Conservation (phyloP, 2,888 invertebrate genomes). For the Clostera curtula region DNA sequence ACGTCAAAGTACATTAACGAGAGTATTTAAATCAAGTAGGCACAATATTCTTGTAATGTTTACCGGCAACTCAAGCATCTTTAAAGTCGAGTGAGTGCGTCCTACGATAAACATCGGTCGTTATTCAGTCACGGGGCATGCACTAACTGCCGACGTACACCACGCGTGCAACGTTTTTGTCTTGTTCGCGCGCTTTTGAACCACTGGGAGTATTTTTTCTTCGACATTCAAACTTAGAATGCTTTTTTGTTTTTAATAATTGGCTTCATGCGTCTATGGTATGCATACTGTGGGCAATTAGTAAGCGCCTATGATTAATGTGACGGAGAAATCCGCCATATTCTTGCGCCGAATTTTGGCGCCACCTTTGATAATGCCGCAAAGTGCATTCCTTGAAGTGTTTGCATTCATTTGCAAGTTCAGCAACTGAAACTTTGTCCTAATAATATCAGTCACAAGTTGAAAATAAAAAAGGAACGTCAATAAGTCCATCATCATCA, state of each 20-base stretch:
- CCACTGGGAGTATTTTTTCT: constrained; percentile 27
- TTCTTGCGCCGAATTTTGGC: constrained; percentile 44
- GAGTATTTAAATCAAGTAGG: constrained; percentile 14
- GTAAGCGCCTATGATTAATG: constrained; percentile 63
- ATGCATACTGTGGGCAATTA: constrained; percentile 29
- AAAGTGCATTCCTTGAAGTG: constrained; percentile 21
- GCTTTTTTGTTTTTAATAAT: too few relatives aligned
- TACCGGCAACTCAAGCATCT: constrained; percentile 12
- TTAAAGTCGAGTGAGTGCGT: constrained; percentile 25
- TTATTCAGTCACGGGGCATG: constrained; percentile 63
- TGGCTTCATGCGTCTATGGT: constrained; percentile 19
- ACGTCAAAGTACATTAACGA: constrained; percentile 10
- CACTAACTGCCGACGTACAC: constrained; percentile 54
- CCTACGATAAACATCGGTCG: constrained; percentile 62
- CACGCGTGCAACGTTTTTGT: constrained; percentile 62
- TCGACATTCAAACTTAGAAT: constrained; percentile 31
- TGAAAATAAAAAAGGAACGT: too few relatives aligned
- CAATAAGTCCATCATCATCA: too few relatives aligned
- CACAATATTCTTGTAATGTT: constrained; percentile 12
- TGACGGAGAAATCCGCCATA: constrained; percentile 20
- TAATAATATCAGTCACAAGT: too few relatives aligned
- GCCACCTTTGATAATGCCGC: constrained; percentile 43
- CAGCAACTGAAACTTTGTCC: too few relatives aligned
- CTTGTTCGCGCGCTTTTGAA: constrained; percentile 29
- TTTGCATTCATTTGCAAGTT: constrained; percentile 6